phyloP scores from a whole-genome alignment of 53 echinoderm and acorn worm species.

The Patiria pectinifera region DNA sequence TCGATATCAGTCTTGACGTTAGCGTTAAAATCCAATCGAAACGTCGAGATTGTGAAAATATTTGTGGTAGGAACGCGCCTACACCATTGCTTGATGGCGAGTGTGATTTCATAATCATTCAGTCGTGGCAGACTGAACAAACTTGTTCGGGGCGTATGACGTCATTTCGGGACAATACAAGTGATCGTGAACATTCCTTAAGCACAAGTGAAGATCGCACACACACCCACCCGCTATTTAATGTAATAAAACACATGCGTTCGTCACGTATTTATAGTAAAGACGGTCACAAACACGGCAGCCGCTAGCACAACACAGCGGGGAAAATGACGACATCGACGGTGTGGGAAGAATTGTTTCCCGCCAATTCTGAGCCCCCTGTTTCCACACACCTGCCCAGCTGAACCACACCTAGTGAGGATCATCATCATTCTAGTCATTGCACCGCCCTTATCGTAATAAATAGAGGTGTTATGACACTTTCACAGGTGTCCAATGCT shows the following conservation, averaged over 20 bases:
- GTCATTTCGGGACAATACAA: background rate
- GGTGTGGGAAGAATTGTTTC: background rate
- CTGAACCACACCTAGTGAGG: slow-evolving; percentile 14
- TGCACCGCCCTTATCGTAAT: background rate
- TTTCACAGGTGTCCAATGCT: background rate
- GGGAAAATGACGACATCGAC: slow-evolving; percentile 23
- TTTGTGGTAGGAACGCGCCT: background rate
- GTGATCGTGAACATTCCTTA: background rate
- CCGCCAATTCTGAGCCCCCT: slow-evolving; percentile 7
- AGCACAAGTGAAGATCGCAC: background rate
- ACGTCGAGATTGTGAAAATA: background rate
- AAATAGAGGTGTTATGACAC: slow-evolving; percentile 36
- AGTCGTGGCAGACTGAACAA: background rate
- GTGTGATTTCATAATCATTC: background rate
- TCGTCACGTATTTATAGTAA: background rate
- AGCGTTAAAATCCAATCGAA: background rate
- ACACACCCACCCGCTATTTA: background rate
- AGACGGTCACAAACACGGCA: background rate
- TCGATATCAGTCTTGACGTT: no score
- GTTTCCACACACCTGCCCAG: slow-evolving; percentile 29
- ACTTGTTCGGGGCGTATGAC: background rate
- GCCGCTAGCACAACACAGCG: slow-evolving; percentile 45
- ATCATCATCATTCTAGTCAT: background rate
- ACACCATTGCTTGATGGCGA: background rate
- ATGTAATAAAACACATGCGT: background rate